phyloP scores from a whole-genome alignment of 2,888 invertebrate species.

The Drosophila percnosoma region DNA sequence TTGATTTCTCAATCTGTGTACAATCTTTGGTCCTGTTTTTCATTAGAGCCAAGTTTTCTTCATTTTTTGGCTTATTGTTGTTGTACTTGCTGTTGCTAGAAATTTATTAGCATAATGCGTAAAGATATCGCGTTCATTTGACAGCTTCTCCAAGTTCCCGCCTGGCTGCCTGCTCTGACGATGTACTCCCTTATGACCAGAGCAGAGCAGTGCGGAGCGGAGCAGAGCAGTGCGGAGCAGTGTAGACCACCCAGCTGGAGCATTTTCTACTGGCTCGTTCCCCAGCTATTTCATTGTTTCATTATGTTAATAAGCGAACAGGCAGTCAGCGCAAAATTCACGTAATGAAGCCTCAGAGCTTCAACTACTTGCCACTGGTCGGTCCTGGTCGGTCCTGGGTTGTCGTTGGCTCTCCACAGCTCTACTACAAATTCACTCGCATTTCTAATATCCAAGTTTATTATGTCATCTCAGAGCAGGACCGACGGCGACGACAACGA shows the following conservation, averaged over 20 bases:
- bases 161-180: conserved; percentile 38
- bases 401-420: conserved; percentile 8
- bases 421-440: conserved; percentile 50
- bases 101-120: conserved; percentile 78
- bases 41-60: conserved; percentile 35
- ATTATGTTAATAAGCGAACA: conserved; percentile 73
- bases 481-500: conserved; percentile 40
- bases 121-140: conserved; percentile 77
- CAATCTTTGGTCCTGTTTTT: conserved; percentile 39
- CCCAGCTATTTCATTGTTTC: conserved; percentile 61
- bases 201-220: background rate
- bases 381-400: background rate
- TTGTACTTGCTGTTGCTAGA: conserved; percentile 19
- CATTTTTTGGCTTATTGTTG: conserved; percentile 6
- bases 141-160: conserved; percentile 67
- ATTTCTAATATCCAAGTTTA: conserved; percentile 70
- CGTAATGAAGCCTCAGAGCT: conserved; percentile 56
- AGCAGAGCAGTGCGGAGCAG: background rate
- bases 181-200: conserved; percentile 48
- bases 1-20: conserved; percentile 51
- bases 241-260: conserved; percentile 17
- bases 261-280: conserved; percentile 11
- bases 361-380: conserved; percentile 35
- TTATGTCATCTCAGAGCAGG: conserved; percentile 61
- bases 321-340: conserved; percentile 53